Conservation (phyloP, 1,140 invertebrate genomes). For the Linepithema humile region DNA sequence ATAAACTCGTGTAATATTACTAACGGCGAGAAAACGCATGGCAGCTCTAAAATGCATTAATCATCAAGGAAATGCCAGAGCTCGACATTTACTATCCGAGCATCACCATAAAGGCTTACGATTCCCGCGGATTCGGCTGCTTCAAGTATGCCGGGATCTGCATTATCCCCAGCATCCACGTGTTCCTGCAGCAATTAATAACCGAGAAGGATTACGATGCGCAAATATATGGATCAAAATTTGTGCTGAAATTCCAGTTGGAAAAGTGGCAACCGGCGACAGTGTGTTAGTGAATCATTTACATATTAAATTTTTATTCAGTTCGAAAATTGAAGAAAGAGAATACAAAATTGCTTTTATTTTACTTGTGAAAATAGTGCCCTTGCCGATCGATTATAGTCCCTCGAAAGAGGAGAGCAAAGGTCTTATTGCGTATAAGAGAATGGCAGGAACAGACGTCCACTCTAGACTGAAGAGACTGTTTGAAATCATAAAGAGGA, state of each 20-base stretch:
- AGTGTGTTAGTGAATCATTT: conserved; percentile 42
- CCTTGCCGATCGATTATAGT: conserved; percentile 69
- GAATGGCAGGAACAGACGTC: conserved; percentile 54
- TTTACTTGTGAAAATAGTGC: conserved; percentile 38
- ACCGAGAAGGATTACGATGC: conserved; percentile 77
- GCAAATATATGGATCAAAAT: conserved; percentile 71
- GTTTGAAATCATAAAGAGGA: conserved; percentile 4
- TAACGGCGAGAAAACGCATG: neutral
- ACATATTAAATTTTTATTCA: neutral
- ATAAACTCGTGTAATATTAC: neutral
- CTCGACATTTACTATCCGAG: conserved; percentile 84
- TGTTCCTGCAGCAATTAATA: conserved; percentile 79
- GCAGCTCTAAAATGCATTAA: conserved; percentile 12
- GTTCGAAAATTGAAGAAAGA: neutral
- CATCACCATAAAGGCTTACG: conserved; percentile 86
- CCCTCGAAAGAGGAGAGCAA: conserved; percentile 72
- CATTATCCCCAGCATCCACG: conserved; percentile 77
- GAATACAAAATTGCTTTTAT: neutral
- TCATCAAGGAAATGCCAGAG: conserved; percentile 81
- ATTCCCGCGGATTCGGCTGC: conserved; percentile 86
- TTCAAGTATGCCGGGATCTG: conserved; percentile 85
- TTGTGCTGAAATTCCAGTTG: conserved; percentile 13
- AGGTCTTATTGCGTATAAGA: conserved; percentile 75
- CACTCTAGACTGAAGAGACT: conserved; percentile 60
- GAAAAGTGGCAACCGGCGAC: neutral